These are phyloP conservation scores for Agriopis leucophaearia DNA, from an alignment of 2,888 invertebrate genomes.

Conservation along the genomic window DNA sequence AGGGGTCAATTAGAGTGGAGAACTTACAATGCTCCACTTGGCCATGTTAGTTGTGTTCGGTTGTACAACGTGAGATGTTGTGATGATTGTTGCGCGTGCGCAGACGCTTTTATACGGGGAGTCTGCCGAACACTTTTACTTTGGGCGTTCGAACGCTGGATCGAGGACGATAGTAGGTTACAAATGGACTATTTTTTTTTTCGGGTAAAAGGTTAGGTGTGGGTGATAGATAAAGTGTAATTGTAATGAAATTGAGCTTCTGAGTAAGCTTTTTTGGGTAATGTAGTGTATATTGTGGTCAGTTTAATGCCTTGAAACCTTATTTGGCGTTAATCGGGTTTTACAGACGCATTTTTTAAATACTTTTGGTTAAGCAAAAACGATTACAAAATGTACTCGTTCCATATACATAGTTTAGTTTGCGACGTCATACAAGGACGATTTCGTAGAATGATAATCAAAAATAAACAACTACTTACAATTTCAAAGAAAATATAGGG, in stretches of 20 bases:
- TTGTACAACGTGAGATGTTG: constrained; percentile 67
- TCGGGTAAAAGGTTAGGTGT: constrained; percentile 50
- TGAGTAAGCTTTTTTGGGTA: constrained; percentile 3
- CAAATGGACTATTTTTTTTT: constrained; percentile 70
- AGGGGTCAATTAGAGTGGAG: not conserved
- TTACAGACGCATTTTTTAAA: not conserved
- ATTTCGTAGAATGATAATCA: no score
- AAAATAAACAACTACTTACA: no score
- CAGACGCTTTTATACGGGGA: constrained; percentile 75
- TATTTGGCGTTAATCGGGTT: constrained; percentile 16
- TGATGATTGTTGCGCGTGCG: constrained; percentile 64
- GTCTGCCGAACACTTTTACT: constrained; percentile 81
- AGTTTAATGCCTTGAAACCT: not conserved
- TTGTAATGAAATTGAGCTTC: constrained; percentile 9
- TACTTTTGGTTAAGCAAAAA: constrained; percentile 1
- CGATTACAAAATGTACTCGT: not conserved
- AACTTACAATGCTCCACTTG: constrained; percentile 82
- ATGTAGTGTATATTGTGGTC: constrained; percentile 3
- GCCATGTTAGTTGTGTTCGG: constrained; percentile 75
- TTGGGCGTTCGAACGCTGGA: constrained; percentile 64
- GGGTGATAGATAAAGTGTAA: constrained; percentile 37
- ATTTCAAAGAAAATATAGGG: no score
- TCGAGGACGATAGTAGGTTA: constrained; percentile 75
- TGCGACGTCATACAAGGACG: no score
- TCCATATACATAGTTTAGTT: not conserved